Evolutionary conservation across 1,140 invertebrate species (phyloP).

Genomic region (Asbolus verrucosus): DNA sequence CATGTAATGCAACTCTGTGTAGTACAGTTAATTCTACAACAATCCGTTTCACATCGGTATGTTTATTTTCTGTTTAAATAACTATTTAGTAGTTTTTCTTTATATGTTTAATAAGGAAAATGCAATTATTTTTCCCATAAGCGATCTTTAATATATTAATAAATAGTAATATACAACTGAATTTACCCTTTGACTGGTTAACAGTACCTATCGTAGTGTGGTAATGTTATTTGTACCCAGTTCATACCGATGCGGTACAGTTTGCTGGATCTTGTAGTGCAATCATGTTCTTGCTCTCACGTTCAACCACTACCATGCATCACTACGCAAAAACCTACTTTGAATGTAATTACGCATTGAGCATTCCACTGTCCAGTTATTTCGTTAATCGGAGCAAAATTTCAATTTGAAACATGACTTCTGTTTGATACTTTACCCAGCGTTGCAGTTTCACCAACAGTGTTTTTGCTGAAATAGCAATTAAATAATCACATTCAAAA

Average conservation of each 20-base stretch:
- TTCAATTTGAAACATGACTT: conserved; percentile 19
- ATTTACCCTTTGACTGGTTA: neutral
- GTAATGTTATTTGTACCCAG: conserved; percentile 14
- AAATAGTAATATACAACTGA: too few relatives aligned
- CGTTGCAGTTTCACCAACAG: conserved; percentile 2
- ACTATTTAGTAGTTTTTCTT: too few relatives aligned
- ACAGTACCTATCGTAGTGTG: conserved; percentile 13
- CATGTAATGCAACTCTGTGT: too few relatives aligned
- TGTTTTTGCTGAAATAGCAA: too few relatives aligned
- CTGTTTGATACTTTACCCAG: neutral
- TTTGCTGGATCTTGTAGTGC: conserved; percentile 26
- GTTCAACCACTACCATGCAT: conserved; percentile 18
- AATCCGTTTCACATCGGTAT: too few relatives aligned
- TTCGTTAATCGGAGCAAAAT: conserved; percentile 29
- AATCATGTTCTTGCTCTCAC: conserved; percentile 32
- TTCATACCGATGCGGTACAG: conserved; percentile 20
- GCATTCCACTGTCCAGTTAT: conserved; percentile 29
- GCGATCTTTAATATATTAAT: too few relatives aligned
- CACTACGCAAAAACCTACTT: conserved; percentile 23
- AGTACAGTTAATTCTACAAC: too few relatives aligned
- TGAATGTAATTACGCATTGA: conserved; percentile 23
- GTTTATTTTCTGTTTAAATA: too few relatives aligned
- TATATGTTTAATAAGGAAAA: too few relatives aligned
- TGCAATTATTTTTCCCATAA: too few relatives aligned
- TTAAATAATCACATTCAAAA: too few relatives aligned